Percentiles rank a stretch among this genome's conserved stretches.
Evolutionary conservation across 2,888 invertebrate genomes (phyloP).

Genomic region (Monopis laevigella): DNA sequence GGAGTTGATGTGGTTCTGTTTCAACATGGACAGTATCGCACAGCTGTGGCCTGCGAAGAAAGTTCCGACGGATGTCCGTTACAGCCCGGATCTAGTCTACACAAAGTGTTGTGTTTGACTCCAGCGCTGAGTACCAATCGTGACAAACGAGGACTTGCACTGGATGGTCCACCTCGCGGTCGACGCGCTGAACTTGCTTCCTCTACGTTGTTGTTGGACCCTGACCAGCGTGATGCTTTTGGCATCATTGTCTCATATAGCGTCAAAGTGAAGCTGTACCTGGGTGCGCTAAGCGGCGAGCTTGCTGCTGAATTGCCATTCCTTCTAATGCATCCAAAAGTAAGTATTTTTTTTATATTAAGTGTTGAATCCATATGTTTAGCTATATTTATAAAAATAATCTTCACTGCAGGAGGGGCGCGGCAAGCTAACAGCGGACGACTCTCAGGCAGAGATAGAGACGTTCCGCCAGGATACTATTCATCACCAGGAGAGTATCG

Average conservation of each 20-base stretch:
- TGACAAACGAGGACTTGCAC: slow-evolving; percentile 88
- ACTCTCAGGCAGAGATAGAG: slow-evolving; percentile 78
- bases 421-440: slow-evolving; percentile 70
- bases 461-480: slow-evolving; percentile 77
- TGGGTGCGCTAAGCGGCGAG: slow-evolving; percentile 93
- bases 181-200: slow-evolving; percentile 89
- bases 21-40: slow-evolving; percentile 94
- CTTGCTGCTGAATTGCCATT: slow-evolving; percentile 91
- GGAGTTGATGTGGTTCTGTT: slow-evolving; percentile 96
- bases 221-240: slow-evolving; percentile 90
- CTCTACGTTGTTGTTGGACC: slow-evolving; percentile 79
- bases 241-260: slow-evolving; percentile 97
- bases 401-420: slow-evolving; percentile 42
- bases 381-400: background rate
- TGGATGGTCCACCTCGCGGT: slow-evolving; percentile 89
- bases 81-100: slow-evolving; percentile 85
- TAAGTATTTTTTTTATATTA: too few species aligned
- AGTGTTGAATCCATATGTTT: too few species aligned
- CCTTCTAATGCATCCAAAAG: slow-evolving; percentile 91
- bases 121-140: slow-evolving; percentile 82
- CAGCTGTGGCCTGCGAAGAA: slow-evolving; percentile 87
- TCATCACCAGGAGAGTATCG: slow-evolving; percentile 61
- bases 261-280: slow-evolving; percentile 92
- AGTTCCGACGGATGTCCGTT: slow-evolving; percentile 93
- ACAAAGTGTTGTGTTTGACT: slow-evolving; percentile 87